These are phyloP conservation scores for Psylliodes chrysocephalus DNA, from an alignment of 2,888 invertebrate species.

Conservation along the genomic window DNA sequence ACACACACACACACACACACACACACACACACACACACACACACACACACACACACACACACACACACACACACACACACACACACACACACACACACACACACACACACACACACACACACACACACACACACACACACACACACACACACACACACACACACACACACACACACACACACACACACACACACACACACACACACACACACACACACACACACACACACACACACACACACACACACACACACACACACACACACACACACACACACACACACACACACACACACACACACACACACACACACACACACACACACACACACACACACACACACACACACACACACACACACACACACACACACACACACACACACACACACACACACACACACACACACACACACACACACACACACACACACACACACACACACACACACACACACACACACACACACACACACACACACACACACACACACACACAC, in stretches of 20 bases:
- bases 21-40: background rate
- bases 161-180: background rate
- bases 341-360: background rate
- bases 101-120: background rate
- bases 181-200: background rate
- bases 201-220: background rate
- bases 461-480: background rate
- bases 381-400: background rate
- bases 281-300: background rate
- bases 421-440: background rate
- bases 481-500: background rate
- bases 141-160: background rate
- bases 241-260: background rate
- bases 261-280: background rate
- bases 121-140: background rate
- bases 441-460: background rate
- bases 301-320: background rate
- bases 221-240: background rate
- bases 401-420: background rate
- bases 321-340: background rate
- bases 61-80: background rate
- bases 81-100: background rate
- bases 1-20: background rate
- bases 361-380: background rate
- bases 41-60: background rate